Percentiles rank a stretch among this genome's conserved stretches.
Evolutionary conservation across 2,797 vertebrate genomes (phyloP).

Genomic region (Meda fulgida): DNA sequence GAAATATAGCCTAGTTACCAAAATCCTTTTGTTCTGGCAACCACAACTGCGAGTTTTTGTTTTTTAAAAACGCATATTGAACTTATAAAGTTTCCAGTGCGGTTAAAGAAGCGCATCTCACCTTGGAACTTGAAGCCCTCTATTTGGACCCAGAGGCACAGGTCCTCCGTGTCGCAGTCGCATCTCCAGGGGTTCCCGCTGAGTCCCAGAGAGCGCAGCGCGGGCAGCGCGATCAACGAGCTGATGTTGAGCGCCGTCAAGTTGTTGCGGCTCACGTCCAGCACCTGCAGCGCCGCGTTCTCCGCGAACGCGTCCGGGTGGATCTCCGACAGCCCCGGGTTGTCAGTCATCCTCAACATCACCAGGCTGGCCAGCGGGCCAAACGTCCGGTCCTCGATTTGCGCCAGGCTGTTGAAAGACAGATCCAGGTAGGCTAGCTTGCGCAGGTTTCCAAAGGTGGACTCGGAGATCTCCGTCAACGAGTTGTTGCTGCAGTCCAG

Average conservation of each 20-base stretch:
- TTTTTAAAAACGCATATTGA: not conserved
- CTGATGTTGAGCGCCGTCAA: slow-evolving; percentile 84
- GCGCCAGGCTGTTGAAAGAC: slow-evolving; percentile 90
- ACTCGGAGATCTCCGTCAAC: slow-evolving; percentile 86
- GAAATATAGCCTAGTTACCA: not conserved
- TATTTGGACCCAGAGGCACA: slow-evolving; percentile 87
- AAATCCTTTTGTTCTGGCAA: not conserved
- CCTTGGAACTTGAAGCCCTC: slow-evolving; percentile 88
- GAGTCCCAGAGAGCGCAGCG: slow-evolving; percentile 85
- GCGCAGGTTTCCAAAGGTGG: slow-evolving; percentile 87
- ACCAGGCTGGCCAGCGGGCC: slow-evolving; percentile 87
- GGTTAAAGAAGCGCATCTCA: slow-evolving; percentile 70
- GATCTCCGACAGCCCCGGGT: slow-evolving; percentile 84
- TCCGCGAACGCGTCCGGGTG: slow-evolving; percentile 88
- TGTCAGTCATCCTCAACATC: slow-evolving; percentile 90
- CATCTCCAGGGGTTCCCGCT: slow-evolving; percentile 93
- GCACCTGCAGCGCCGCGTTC: slow-evolving; percentile 87
- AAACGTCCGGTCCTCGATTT: slow-evolving; percentile 87
- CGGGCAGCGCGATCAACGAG: slow-evolving; percentile 80
- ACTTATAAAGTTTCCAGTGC: slow-evolving; percentile 1
- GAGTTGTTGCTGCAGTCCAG: slow-evolving; percentile 92
- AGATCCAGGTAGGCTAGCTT: slow-evolving; percentile 92
- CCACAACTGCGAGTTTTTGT: not conserved
- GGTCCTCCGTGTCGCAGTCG: slow-evolving; percentile 90
- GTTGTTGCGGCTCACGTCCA: slow-evolving; percentile 90